Conservation (phyloP, 2,888 invertebrate genomes). For the Tyria jacobaeae region DNA sequence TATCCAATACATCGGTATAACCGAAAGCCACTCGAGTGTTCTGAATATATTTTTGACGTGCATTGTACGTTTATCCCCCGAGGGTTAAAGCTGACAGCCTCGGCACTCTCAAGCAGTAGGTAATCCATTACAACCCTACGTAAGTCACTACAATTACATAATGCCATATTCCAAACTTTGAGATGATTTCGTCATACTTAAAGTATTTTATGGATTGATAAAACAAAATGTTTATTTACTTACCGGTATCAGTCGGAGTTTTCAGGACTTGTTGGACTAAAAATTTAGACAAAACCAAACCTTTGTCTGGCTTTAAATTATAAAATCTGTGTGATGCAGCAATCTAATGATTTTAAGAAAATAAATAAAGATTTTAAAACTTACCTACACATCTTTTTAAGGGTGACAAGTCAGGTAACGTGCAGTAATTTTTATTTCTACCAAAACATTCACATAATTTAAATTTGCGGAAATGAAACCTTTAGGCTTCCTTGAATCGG, state of each 20-base stretch:
- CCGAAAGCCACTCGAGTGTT: slow-evolving; percentile 47
- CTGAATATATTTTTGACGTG: slow-evolving; percentile 62
- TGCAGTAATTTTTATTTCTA: slow-evolving; percentile 25
- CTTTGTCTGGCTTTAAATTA: too few relatives aligned
- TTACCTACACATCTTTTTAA: not conserved
- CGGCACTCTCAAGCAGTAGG: slow-evolving; percentile 52
- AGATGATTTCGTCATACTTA: not conserved
- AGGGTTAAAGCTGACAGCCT: slow-evolving; percentile 53
- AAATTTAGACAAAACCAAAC: too few relatives aligned
- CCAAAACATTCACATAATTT: slow-evolving; percentile 46
- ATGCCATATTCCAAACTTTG: slow-evolving; percentile 3
- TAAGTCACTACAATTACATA: slow-evolving; percentile 53
- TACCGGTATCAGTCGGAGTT: not conserved
- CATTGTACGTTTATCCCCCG: slow-evolving; percentile 53
- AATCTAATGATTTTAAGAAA: not conserved
- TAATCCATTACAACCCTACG: slow-evolving; percentile 57
- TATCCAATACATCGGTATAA: slow-evolving; percentile 37
- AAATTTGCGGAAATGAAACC: slow-evolving; percentile 53
- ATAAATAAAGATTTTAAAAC: not conserved
- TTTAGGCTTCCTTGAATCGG: slow-evolving; percentile 47
- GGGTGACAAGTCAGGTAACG: not conserved
- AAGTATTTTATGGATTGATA: slow-evolving; percentile 4
- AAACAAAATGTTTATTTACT: not conserved
- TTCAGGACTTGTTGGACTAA: too few relatives aligned
- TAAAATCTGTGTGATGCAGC: too few relatives aligned